These are phyloP conservation scores for Chrysopa pallens DNA, from an alignment of 1,140 invertebrate species.

Conservation along the genomic window DNA sequence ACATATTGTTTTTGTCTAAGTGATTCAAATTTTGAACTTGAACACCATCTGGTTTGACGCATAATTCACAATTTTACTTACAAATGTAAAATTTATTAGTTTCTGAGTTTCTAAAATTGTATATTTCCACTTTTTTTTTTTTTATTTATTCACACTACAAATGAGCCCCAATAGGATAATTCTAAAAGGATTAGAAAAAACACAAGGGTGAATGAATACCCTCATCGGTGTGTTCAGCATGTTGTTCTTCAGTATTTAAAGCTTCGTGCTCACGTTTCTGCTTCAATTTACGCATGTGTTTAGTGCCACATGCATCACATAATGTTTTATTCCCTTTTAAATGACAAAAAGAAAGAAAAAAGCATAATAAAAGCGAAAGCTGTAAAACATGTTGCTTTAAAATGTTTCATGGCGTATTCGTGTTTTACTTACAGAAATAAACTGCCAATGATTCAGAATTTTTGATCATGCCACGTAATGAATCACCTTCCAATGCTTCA, in stretches of 20 bases:
- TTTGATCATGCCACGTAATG: conserved; percentile 60
- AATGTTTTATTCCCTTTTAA: conserved; percentile 66
- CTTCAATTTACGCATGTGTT: conserved; percentile 37
- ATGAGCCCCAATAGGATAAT: no score
- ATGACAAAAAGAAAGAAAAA: neutral
- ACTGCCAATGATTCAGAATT: conserved; percentile 71
- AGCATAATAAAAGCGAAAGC: neutral
- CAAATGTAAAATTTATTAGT: no score
- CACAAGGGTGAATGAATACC: conserved; percentile 21
- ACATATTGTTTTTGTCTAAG: no score
- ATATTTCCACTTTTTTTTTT: no score
- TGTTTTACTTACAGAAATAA: conserved; percentile 71
- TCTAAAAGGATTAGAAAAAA: neutral
- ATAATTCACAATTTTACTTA: no score
- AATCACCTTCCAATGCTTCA: conserved; percentile 70
- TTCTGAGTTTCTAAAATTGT: no score
- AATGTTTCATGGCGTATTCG: neutral
- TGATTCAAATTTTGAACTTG: no score
- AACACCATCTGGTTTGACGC: no score
- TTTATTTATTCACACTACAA: no score
- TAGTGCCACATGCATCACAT: conserved; percentile 62
- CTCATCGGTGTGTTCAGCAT: conserved; percentile 19
- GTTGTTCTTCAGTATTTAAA: conserved; percentile 25
- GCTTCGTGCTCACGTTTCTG: conserved; percentile 17
- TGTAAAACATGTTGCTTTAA: neutral